Evolutionary conservation across 2,888 invertebrate genomes (phyloP).

Genomic region (Anthrax anthrax): DNA sequence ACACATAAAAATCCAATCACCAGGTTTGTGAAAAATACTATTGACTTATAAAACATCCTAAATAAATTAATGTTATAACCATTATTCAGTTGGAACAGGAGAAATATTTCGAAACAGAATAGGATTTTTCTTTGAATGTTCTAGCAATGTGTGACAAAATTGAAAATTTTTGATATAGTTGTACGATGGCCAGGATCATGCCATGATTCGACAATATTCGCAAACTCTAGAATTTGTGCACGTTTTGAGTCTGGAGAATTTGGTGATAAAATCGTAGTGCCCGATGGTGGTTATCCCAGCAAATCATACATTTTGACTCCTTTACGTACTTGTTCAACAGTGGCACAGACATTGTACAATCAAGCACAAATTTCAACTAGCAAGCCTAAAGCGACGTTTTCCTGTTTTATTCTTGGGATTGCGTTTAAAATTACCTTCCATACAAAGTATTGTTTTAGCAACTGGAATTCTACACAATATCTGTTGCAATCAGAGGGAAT

Average conservation of each 20-base stretch:
- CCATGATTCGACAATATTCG: constrained; percentile 9
- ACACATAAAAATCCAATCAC: constrained; percentile 6
- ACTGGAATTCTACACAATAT: constrained; percentile 10
- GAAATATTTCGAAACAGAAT: constrained; percentile 6
- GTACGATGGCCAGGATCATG: constrained; percentile 9
- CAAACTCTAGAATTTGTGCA: constrained; percentile 7
- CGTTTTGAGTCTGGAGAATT: constrained; percentile 9
- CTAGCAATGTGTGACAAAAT: constrained; percentile 4
- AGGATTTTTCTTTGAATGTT: constrained; percentile 5
- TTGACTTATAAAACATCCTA: background rate
- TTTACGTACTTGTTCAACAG: background rate
- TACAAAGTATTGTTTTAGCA: constrained; percentile 8
- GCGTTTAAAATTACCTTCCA: constrained; percentile 1
- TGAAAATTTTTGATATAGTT: constrained; percentile 5
- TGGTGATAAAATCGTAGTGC: constrained; percentile 7
- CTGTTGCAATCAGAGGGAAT: background rate
- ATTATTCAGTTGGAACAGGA: constrained; percentile 1
- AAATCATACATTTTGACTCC: constrained; percentile 7
- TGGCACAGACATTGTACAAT: constrained; percentile 2
- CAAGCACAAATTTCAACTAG: constrained; percentile 8
- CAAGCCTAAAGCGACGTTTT: constrained; percentile 9
- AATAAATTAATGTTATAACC: background rate
- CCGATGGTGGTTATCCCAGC: constrained; percentile 10
- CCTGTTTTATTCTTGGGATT: constrained; percentile 7
- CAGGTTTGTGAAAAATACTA: constrained; percentile 1